These are phyloP conservation scores for Diaphora mendica DNA, from an alignment of 2,888 invertebrate genomes.

Conservation along the genomic window DNA sequence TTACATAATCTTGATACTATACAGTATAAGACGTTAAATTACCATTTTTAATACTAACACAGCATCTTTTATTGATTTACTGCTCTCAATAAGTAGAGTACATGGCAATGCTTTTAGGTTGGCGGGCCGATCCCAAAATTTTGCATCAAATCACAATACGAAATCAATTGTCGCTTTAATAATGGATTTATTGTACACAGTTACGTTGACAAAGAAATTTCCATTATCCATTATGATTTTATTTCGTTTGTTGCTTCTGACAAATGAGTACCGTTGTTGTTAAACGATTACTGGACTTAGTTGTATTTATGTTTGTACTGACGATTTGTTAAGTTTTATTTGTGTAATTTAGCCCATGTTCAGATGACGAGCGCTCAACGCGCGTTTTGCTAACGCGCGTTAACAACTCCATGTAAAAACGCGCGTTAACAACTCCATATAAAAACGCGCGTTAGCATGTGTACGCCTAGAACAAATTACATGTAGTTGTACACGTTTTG, in stretches of 20 bases:
- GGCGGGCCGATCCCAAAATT: constrained; percentile 33
- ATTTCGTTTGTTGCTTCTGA: constrained; percentile 34
- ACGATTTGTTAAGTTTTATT: not conserved
- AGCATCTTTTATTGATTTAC: constrained; percentile 35
- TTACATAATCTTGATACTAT: not conserved
- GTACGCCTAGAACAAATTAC: no score
- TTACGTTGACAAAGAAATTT: constrained; percentile 34
- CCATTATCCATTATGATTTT: constrained; percentile 30
- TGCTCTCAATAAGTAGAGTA: constrained; percentile 42
- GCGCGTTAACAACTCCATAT: no score
- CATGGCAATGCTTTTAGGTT: constrained; percentile 48
- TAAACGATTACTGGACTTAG: constrained; percentile 14
- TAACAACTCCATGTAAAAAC: no score
- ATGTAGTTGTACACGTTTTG: no score
- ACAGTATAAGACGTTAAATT: constrained; percentile 14
- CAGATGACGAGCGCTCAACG: no score
- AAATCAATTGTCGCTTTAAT: constrained; percentile 46
- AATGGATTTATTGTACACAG: constrained; percentile 39
- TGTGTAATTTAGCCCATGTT: no score
- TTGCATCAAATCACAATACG: constrained; percentile 47
- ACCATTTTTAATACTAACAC: constrained; percentile 33
- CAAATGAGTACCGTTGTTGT: constrained; percentile 20
- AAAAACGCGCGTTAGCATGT: no score
- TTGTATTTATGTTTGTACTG: constrained; percentile 7
- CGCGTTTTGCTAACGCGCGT: no score